phyloP scores from a whole-genome alignment of 2,113 vertebrate genomes.

The Holacanthus passer region DNA sequence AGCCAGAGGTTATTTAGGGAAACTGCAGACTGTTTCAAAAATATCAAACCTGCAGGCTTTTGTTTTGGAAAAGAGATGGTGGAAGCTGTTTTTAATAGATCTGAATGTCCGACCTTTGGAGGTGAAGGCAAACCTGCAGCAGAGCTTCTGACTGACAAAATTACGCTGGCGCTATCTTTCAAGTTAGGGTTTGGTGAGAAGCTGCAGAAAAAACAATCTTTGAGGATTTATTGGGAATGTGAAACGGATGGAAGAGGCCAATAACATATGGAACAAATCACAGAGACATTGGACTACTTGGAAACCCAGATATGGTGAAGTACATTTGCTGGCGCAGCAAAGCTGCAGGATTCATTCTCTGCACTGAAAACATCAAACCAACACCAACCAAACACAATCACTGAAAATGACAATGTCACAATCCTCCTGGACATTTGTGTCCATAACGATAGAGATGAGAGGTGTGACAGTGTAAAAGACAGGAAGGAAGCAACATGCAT shows the following conservation, averaged over 20 bases:
- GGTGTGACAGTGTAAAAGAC: not conserved
- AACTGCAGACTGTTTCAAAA: conserved; percentile 34
- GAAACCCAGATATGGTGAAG: no score
- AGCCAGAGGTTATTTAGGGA: not conserved
- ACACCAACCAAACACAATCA: not conserved
- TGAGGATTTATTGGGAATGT: no score
- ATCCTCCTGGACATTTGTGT: not conserved
- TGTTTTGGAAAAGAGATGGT: conserved; percentile 59
- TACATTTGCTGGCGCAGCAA: not conserved
- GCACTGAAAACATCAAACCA: no score
- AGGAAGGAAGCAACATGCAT: no score
- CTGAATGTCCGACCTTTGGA: conserved; percentile 3
- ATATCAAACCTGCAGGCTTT: conserved; percentile 48
- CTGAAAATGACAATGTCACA: not conserved
- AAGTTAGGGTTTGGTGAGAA: not conserved
- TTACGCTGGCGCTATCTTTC: not conserved
- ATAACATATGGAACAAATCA: not conserved
- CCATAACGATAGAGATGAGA: not conserved
- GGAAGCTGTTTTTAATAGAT: conserved; percentile 10
- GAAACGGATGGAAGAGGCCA: no score
- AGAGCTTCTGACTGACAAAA: not conserved
- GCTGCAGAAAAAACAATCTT: not conserved
- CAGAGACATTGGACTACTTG: no score
- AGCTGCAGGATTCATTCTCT: not conserved
- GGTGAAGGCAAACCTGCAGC: not conserved